Percentiles rank a stretch among this genome's conserved stretches.
Evolutionary conservation across 1,140 invertebrate species (phyloP).

Genomic region (Archegozetes longisetosus): DNA sequence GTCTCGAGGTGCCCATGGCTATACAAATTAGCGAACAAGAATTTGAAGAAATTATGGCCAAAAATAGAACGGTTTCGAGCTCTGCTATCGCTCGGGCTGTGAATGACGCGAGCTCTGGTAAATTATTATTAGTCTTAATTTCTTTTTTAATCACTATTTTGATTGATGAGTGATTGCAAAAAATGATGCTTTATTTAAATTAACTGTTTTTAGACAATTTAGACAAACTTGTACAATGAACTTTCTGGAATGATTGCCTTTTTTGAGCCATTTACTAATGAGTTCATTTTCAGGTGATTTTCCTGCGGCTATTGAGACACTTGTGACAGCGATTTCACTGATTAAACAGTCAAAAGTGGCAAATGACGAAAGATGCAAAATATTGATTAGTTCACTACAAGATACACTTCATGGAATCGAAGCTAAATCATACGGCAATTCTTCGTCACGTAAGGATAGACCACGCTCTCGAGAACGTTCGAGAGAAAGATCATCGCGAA

Average conservation of each 20-base stretch:
- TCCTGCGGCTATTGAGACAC: conserved; percentile 90
- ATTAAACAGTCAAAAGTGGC: conserved; percentile 98
- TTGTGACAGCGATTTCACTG: conserved; percentile 93
- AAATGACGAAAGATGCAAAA: conserved; percentile 94
- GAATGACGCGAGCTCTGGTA: conserved; percentile 67
- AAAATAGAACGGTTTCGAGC: conserved; percentile 91
- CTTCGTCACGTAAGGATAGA: conserved; percentile 16
- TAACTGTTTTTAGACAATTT: too few relatives aligned
- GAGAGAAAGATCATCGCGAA: conserved; percentile 22
- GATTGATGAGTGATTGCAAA: too few relatives aligned
- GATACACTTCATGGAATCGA: conserved; percentile 95
- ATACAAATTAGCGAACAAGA: conserved; percentile 13
- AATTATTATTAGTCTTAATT: conserved; percentile 1
- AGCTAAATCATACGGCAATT: conserved; percentile 60
- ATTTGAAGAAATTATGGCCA: conserved; percentile 93
- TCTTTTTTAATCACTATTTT: neutral
- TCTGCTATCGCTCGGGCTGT: conserved; percentile 92
- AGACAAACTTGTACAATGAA: too few relatives aligned
- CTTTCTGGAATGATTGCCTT: too few relatives aligned
- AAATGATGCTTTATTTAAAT: too few relatives aligned
- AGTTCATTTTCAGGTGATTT: conserved; percentile 56
- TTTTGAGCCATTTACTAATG: neutral
- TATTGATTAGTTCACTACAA: conserved; percentile 83
- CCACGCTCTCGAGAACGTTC: conserved; percentile 33
- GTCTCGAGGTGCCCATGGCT: conserved; percentile 1